Percentiles rank a stretch among this genome's conserved stretches.
Evolutionary conservation across 2,113 vertebrate genomes (phyloP).

Genomic region (Brachyhypopomus occidentalis): DNA sequence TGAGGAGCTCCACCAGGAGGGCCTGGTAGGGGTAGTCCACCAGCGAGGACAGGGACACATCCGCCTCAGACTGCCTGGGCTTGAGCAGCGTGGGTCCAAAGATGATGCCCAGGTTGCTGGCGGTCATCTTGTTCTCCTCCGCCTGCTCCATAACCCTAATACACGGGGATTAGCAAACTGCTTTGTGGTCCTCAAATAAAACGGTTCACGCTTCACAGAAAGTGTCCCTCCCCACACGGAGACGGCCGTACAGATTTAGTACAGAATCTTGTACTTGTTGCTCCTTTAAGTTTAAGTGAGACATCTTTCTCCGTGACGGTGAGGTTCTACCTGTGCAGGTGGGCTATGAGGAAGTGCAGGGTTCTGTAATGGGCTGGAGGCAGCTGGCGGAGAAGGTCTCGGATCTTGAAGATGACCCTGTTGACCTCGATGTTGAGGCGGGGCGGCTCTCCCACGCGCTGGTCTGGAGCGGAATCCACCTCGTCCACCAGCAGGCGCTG

Average conservation of each 20-base stretch:
- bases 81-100: slow-evolving; percentile 94
- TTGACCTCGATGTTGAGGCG: slow-evolving; percentile 79
- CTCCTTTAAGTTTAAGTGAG: no score
- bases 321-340: slow-evolving; percentile 84
- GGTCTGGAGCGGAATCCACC: slow-evolving; percentile 66
- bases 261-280: no score
- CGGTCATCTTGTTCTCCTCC: slow-evolving; percentile 97
- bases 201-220: no score
- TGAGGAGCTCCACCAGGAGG: slow-evolving; percentile 87
- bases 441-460: slow-evolving; percentile 56
- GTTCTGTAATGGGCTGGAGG: slow-evolving; percentile 87
- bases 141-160: slow-evolving; percentile 86
- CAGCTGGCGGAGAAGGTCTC: slow-evolving; percentile 87
- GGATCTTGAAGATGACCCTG: slow-evolving; percentile 85
- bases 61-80: slow-evolving; percentile 84
- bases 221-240: no score
- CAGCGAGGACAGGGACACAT: slow-evolving; percentile 91
- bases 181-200: no score
- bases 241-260: no score
- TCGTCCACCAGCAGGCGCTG: slow-evolving; percentile 80
- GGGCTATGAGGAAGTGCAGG: slow-evolving; percentile 86
- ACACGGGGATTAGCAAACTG: neutral
- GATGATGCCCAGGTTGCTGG: slow-evolving; percentile 95
- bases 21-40: slow-evolving; percentile 96
- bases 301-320: neutral